phyloP scores from a whole-genome alignment of 2,113 vertebrate species.

The Ptyas mucosa region DNA sequence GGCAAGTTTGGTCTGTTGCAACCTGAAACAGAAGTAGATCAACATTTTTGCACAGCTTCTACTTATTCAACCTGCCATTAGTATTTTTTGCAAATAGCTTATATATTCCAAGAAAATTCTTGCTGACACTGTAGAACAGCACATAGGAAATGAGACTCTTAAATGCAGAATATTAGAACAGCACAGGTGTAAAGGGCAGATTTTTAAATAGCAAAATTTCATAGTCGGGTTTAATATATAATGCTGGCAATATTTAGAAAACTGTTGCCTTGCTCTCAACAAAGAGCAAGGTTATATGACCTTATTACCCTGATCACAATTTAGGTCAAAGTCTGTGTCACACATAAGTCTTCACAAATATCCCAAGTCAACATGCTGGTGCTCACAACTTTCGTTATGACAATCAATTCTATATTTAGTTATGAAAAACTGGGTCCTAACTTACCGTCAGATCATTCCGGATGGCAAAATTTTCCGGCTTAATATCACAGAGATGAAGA shows the following conservation, averaged over 20 bases:
- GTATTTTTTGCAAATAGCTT: background rate
- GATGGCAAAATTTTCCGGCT: slow-evolving; percentile 96
- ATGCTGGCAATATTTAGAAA: background rate
- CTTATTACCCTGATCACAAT: slow-evolving; percentile 91
- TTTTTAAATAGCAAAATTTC: background rate
- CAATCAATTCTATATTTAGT: background rate
- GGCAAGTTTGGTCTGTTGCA: background rate
- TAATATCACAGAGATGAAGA: slow-evolving; percentile 94
- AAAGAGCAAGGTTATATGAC: slow-evolving; percentile 34
- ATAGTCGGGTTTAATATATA: background rate
- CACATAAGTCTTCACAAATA: slow-evolving; percentile 89
- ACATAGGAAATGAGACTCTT: background rate
- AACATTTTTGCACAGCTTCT: background rate
- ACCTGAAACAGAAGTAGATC: background rate
- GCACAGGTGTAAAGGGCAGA: background rate
- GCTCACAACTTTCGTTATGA: background rate
- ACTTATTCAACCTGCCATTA: background rate
- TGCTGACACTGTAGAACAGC: background rate
- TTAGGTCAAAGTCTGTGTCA: slow-evolving; percentile 78
- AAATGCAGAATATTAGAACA: background rate
- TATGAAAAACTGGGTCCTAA: background rate
- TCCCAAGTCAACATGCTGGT: slow-evolving; percentile 75
- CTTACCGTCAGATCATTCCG: slow-evolving; percentile 91
- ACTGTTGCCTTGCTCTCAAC: background rate
- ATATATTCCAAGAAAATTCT: background rate